Base-by-base conservation (phyloP, 30 jellyfish, hydroid and myxozoan genomes). In the Pseudorhiza aurosa region DNA sequence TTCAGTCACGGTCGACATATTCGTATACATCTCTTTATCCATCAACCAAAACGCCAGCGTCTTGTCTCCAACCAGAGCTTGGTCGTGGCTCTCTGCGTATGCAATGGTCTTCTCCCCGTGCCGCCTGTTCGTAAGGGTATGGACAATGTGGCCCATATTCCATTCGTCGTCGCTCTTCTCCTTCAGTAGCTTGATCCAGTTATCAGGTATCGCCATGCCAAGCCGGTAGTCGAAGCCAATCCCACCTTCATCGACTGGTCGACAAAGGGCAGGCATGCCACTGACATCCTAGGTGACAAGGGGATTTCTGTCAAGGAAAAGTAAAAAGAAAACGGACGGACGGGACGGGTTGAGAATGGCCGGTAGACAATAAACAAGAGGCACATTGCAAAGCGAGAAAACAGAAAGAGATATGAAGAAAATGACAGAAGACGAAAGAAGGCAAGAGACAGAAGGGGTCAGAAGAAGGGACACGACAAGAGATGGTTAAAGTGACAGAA, bases 31-130 rank as follows among this genome's bases (percentile, higher is more conserved):
- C 30, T 88, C 97, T 59, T 88, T 87, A 57, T 95, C 99, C 99
- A 95, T 95, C 55, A 95, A 58, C 99, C 99, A 95, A 67, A 95
- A 95, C 30, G 99, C 99, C 63, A 95, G 45, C 0, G 99, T 95
- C 70, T 95, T 95, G 64, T 95, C 99, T 15, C 99, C 99, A n/a
- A 95, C 99, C 68, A 95, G 58, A 0, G 99, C 99, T 31, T 95
- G 99, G 64, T 95, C 99, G 62, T 95, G 99, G 37, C 98, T 89
- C 67, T 95, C 99, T 10, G 99, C 97, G 58, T 94, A 87, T 1
- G 96, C 96, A 2, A 94, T 76, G 2, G 93, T 82, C 87, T 82
- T 94, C 73, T 94, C 97, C 21, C 96, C 96, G 36, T 80, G 90
- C 18, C 99, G 60, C 43, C 99, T 55, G 74, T 87, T 94, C 39